Evolutionary conservation across 2,888 invertebrate species (phyloP).

Genomic region (Folsomia candida): DNA sequence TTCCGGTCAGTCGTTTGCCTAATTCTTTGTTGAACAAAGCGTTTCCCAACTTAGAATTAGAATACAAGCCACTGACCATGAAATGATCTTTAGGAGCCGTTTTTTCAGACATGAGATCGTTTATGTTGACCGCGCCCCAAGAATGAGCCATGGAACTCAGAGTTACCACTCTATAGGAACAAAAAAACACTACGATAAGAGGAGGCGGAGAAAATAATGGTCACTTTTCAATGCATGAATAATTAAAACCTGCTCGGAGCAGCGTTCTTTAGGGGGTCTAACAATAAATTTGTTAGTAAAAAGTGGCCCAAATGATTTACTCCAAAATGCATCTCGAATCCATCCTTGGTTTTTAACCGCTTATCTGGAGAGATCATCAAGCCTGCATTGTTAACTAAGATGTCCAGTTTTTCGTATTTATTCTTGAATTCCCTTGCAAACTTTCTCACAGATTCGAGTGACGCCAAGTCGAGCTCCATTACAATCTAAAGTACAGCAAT

Average conservation of each 20-base stretch:
- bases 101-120: conserved; percentile 38
- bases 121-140: conserved; percentile 48
- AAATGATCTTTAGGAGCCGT: conserved; percentile 3
- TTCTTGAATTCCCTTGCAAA: conserved; percentile 68
- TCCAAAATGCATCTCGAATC: conserved; percentile 76
- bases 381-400: conserved; percentile 49
- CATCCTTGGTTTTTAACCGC: conserved; percentile 63
- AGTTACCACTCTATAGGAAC: conserved; percentile 51
- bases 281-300: conserved; percentile 71
- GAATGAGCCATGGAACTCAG: conserved; percentile 51
- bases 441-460: conserved; percentile 68
- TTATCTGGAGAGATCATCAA: conserved; percentile 49
- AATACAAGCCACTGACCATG: conserved; percentile 46
- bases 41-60: conserved; percentile 53
- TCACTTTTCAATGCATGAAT: neutral
- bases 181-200: too few relatives aligned
- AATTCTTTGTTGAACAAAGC: conserved; percentile 52
- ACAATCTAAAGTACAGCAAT: too few relatives aligned
- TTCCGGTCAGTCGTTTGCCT: conserved; percentile 42
- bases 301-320: conserved; percentile 83
- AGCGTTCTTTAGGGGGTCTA: conserved; percentile 65
- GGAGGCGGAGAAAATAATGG: conserved; percentile 39
- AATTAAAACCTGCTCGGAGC: conserved; percentile 55
- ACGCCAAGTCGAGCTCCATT: conserved; percentile 72
- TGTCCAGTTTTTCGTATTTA: conserved; percentile 56